Conservation (phyloP, 2,797 vertebrate species). For the Hephaestus fuliginosus region DNA sequence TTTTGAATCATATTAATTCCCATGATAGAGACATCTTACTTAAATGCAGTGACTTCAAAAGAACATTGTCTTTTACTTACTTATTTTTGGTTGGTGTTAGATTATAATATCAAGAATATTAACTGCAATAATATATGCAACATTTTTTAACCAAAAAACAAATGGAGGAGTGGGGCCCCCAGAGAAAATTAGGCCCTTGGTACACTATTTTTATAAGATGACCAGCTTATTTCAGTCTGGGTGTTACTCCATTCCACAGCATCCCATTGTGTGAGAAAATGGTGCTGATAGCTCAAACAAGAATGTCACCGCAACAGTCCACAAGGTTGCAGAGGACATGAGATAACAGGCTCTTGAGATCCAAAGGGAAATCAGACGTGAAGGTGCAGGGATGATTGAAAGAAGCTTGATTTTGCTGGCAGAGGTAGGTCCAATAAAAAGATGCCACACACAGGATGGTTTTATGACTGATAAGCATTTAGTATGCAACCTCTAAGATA, state of each 20-base stretch:
- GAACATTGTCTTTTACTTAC: background rate
- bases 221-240: background rate
- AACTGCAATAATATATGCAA: background rate
- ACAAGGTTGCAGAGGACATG: slow-evolving; percentile 25
- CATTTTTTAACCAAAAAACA: background rate
- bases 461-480: slow-evolving; percentile 26
- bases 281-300: slow-evolving; percentile 9
- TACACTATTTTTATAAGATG: background rate
- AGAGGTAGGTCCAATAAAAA: slow-evolving; percentile 4
- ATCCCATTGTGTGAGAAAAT: slow-evolving; percentile 2
- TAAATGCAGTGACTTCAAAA: background rate
- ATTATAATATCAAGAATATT: background rate
- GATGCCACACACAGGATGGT: slow-evolving; percentile 6
- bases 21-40: background rate
- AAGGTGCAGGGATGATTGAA: slow-evolving; percentile 4
- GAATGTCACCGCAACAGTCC: slow-evolving; percentile 10
- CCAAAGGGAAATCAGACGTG: slow-evolving; percentile 21
- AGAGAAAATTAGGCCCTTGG: background rate
- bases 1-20: background rate
- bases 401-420: background rate
- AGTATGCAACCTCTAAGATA: background rate
- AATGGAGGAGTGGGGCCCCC: background rate
- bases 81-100: background rate
- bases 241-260: background rate
- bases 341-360: slow-evolving; percentile 8